phyloP scores from a whole-genome alignment of 2,797 vertebrate genomes.

The Pseudomugil tenellus region DNA sequence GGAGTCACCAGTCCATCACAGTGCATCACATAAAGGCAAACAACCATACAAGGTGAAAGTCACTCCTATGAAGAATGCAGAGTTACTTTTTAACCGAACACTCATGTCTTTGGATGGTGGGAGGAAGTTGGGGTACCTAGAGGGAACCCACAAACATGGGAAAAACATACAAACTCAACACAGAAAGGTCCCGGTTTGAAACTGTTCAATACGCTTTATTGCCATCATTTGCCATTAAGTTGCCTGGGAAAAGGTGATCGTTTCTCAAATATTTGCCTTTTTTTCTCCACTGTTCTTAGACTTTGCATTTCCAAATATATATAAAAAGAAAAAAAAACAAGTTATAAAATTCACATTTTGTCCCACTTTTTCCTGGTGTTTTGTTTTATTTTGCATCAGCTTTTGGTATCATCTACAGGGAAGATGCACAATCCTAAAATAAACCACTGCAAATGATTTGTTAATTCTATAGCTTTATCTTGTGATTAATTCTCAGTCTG shows the following conservation, averaged over 20 bases:
- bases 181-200: too few species aligned
- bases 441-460: not conserved
- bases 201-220: not conserved
- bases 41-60: too few species aligned
- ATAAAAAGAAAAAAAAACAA: too few species aligned
- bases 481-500: not conserved
- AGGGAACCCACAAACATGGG: too few species aligned
- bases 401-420: not conserved
- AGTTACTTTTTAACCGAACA: too few species aligned
- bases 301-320: not conserved
- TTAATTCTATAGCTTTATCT: not conserved
- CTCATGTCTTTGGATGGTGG: too few species aligned
- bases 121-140: too few species aligned
- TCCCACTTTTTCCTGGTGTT: too few species aligned
- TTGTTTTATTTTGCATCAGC: not conserved
- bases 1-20: too few species aligned
- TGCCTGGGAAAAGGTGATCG: not conserved
- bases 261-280: conserved; percentile 16
- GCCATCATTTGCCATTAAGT: not conserved
- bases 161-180: too few species aligned
- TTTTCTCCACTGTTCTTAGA: not conserved
- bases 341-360: not conserved
- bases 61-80: too few species aligned
- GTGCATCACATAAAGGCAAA: too few species aligned
- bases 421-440: not conserved